Conservation (phyloP, 1,140 invertebrate genomes). For the Zaprionus ornatus region DNA sequence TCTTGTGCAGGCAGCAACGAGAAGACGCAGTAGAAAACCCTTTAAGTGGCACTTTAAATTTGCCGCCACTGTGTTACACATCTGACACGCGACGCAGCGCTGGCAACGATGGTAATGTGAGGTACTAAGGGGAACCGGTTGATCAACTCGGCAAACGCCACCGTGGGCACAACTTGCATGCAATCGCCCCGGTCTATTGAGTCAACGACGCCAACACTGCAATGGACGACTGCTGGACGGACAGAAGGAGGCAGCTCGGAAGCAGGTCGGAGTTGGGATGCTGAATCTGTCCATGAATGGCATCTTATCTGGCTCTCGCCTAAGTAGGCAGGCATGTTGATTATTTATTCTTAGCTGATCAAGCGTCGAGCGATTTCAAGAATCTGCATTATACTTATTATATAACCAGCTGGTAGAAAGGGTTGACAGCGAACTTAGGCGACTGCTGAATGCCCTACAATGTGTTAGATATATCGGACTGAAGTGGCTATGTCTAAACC, state of each 20-base stretch:
- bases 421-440: not conserved
- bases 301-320: constrained; percentile 57
- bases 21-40: not conserved
- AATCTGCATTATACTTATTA: constrained; percentile 52
- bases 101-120: not conserved
- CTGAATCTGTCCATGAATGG: constrained; percentile 62
- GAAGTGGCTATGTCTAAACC: too few species aligned
- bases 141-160: constrained; percentile 35
- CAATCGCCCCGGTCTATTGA: constrained; percentile 55
- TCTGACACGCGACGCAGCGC: constrained; percentile 41
- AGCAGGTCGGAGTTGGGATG: not conserved
- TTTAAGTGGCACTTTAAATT: constrained; percentile 52
- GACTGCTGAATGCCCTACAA: not conserved
- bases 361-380: constrained; percentile 56
- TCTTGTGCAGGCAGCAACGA: not conserved
- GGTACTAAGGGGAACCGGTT: constrained; percentile 50
- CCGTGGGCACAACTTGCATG: constrained; percentile 34
- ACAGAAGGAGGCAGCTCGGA: not conserved
- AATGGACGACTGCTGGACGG: not conserved
- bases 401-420: not conserved
- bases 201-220: constrained; percentile 56
- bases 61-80: constrained; percentile 63
- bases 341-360: constrained; percentile 67
- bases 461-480: too few species aligned
- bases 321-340: constrained; percentile 58